A percentile compares a stretch with the other conserved stretches of the same genome.
Evolutionary conservation across 2,113 vertebrate genomes (phyloP).

Genomic region (Scopus umbretta): DNA sequence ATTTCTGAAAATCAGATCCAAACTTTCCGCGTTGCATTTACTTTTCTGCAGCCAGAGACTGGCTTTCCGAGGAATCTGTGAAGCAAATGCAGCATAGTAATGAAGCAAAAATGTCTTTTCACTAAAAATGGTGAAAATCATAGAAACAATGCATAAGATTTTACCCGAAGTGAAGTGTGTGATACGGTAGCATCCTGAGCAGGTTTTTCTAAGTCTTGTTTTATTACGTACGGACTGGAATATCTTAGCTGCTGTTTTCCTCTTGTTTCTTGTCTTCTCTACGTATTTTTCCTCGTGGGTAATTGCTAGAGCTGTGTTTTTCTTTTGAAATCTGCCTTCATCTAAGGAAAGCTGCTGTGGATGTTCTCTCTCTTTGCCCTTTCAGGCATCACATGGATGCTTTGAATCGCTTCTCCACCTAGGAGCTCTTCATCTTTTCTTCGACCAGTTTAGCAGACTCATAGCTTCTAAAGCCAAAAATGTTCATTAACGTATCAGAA

Average conservation of each 20-base stretch:
- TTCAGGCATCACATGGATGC: neutral
- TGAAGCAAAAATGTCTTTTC: neutral
- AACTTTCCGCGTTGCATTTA: rapidly evolving
- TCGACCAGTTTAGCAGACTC: neutral
- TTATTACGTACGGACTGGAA: neutral
- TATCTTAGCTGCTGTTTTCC: neutral
- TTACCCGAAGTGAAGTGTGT: neutral
- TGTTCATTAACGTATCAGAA: rapidly evolving
- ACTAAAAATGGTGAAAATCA: neutral
- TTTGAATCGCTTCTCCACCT: neutral
- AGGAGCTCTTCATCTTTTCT: neutral
- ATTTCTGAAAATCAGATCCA: neutral
- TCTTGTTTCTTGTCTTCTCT: neutral
- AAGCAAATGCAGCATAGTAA: neutral
- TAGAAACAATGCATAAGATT: neutral
- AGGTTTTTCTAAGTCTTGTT: neutral
- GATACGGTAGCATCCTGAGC: neutral
- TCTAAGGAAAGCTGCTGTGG: neutral
- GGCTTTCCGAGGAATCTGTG: neutral
- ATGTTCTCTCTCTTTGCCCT: neutral
- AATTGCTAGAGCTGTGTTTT: neutral
- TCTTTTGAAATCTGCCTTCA: neutral
- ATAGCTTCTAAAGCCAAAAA: neutral
- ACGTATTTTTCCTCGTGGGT: neutral
- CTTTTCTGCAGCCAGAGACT: neutral